These are phyloP conservation scores for Alauda arvensis DNA, from an alignment of 2,797 vertebrate genomes.

Conservation along the genomic window DNA sequence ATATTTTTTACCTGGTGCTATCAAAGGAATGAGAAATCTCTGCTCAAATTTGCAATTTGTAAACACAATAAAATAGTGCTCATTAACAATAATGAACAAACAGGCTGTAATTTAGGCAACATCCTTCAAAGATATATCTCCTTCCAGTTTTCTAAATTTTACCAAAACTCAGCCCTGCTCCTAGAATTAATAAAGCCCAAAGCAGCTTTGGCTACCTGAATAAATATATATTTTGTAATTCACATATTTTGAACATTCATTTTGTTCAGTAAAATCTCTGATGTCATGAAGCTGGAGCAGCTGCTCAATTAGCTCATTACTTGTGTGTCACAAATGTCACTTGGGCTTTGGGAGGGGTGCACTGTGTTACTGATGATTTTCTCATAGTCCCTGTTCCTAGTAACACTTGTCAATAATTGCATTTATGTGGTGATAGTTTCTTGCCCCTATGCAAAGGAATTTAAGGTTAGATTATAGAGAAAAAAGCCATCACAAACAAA, in stretches of 20 bases:
- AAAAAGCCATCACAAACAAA: constrained; percentile 64
- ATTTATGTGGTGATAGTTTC: constrained; percentile 30
- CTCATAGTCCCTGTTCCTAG: not conserved
- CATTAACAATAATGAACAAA: not conserved
- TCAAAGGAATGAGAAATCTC: not conserved
- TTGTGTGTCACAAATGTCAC: not conserved
- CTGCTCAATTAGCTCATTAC: not conserved
- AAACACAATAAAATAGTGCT: not conserved
- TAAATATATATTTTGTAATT: not conserved
- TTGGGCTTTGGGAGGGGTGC: not conserved
- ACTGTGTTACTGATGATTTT: not conserved
- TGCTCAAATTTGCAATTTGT: not conserved
- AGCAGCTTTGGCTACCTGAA: not conserved
- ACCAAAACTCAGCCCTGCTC: not conserved
- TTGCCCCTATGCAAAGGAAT: constrained; percentile 39
- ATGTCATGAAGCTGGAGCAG: not conserved
- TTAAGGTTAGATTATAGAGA: constrained; percentile 38
- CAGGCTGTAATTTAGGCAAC: not conserved
- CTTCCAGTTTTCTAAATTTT: not conserved
- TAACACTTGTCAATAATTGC: constrained; percentile 37
- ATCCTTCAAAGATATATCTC: not conserved
- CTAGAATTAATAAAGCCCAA: not conserved
- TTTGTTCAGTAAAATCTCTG: not conserved
- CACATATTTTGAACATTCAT: not conserved
- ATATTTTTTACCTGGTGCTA: not conserved